Evolutionary conservation across 2,113 vertebrate species (phyloP).

Genomic region (Monopterus albus): DNA sequence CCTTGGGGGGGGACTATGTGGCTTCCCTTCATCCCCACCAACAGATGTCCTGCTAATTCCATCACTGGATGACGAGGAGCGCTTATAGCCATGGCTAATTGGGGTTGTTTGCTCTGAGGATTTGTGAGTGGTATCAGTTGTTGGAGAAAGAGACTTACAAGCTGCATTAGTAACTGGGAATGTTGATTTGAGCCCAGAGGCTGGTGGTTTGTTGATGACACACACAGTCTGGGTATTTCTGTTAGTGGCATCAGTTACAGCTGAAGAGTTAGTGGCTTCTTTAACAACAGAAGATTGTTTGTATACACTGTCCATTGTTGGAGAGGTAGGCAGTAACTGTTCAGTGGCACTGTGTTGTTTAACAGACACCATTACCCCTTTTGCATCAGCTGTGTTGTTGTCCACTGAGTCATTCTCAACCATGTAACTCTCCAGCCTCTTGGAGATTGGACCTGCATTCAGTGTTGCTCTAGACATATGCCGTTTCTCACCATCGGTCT

Average conservation of each 20-base stretch:
- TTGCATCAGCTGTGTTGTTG: constrained; percentile 63
- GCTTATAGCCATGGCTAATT: constrained; percentile 60
- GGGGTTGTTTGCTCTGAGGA: constrained; percentile 58
- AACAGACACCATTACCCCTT: constrained; percentile 50
- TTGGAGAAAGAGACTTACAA: constrained; percentile 51
- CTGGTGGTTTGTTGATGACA: constrained; percentile 36
- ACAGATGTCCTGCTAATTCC: constrained; percentile 62
- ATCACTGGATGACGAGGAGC: constrained; percentile 63
- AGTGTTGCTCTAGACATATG: constrained; percentile 74
- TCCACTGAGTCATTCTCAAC: constrained; percentile 85
- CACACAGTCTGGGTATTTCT: constrained; percentile 42
- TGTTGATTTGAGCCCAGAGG: constrained; percentile 55
- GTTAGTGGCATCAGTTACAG: constrained; percentile 37
- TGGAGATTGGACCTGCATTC: constrained; percentile 90
- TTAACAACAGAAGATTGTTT: constrained; percentile 61
- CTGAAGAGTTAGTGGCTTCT: constrained; percentile 53
- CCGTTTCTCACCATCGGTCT: constrained; percentile 67
- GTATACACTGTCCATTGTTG: constrained; percentile 54
- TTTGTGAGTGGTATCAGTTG: constrained; percentile 56
- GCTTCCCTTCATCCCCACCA: constrained; percentile 53
- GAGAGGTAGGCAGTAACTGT: constrained; percentile 57
- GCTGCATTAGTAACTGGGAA: constrained; percentile 39
- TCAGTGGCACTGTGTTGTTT: constrained; percentile 63
- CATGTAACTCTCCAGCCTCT: constrained; percentile 87
- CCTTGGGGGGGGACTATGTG: constrained; percentile 59